phyloP scores from a whole-genome alignment of 2,888 invertebrate genomes.

The Diachrysia chrysitis region DNA sequence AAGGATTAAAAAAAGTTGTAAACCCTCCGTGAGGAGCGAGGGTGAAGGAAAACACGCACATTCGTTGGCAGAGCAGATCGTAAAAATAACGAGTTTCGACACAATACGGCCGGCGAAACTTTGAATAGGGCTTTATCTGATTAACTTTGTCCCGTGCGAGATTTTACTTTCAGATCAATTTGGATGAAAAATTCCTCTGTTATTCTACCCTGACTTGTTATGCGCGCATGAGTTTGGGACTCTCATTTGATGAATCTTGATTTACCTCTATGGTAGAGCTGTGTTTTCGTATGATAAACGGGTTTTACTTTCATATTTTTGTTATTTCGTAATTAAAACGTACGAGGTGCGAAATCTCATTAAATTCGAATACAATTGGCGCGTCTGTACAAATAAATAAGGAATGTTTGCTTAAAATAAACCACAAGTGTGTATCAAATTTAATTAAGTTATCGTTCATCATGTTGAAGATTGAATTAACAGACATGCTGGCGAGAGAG shows the following conservation, averaged over 20 bases:
- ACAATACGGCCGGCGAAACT: slow-evolving; percentile 61
- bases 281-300: slow-evolving; percentile 35
- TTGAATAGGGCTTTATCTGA: slow-evolving; percentile 62
- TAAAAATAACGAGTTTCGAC: slow-evolving; percentile 64
- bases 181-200: slow-evolving; percentile 48
- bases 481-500: neutral
- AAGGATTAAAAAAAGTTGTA: slow-evolving; percentile 59
- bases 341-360: neutral
- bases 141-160: slow-evolving; percentile 58
- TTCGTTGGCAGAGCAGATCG: slow-evolving; percentile 53
- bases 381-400: neutral
- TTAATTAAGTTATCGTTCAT: neutral
- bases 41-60: slow-evolving; percentile 58
- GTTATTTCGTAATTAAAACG: neutral
- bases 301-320: neutral
- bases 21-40: slow-evolving; percentile 32
- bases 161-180: slow-evolving; percentile 58
- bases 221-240: slow-evolving; percentile 35
- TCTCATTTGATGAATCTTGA: slow-evolving; percentile 47
- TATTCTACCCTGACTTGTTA: slow-evolving; percentile 42
- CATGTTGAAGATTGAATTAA: neutral
- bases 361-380: neutral
- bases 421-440: neutral
- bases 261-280: slow-evolving; percentile 38
- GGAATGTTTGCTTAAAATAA: neutral